Conservation (phyloP, 2,797 vertebrate genomes). For the Takifugu ocellatus region DNA sequence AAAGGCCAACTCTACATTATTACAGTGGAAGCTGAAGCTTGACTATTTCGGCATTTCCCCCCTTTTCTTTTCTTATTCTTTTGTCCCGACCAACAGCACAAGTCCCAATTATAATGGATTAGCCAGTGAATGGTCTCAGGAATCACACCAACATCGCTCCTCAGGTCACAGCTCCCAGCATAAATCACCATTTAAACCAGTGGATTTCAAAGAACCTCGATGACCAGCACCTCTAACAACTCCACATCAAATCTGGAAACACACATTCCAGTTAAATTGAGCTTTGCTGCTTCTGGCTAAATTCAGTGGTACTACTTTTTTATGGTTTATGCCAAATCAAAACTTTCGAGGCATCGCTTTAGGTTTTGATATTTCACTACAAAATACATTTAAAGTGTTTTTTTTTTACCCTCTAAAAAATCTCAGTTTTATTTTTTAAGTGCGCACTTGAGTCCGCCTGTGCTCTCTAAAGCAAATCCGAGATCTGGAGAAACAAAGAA, state of each 20-base stretch:
- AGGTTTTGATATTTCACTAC: too few relatives aligned
- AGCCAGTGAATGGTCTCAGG: slow-evolving; percentile 37
- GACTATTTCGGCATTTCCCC: not conserved
- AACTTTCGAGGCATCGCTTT: too few relatives aligned
- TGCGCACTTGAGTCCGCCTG: too few relatives aligned
- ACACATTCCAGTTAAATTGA: slow-evolving; percentile 53
- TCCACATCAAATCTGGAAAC: slow-evolving; percentile 23
- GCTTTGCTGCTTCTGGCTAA: slow-evolving; percentile 51
- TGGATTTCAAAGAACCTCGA: slow-evolving; percentile 1
- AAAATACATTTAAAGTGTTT: too few relatives aligned
- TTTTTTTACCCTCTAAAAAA: too few relatives aligned
- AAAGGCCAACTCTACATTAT: slow-evolving; percentile 25
- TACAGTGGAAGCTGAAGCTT: slow-evolving; percentile 17
- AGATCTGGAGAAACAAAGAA: not conserved
- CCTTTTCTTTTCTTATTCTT: slow-evolving; percentile 1
- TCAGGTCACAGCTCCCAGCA: slow-evolving; percentile 49
- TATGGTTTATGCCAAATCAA: too few relatives aligned
- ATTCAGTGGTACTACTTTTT: too few relatives aligned
- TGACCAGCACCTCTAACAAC: too few relatives aligned
- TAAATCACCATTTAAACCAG: slow-evolving; percentile 52
- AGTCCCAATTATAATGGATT: slow-evolving; percentile 62
- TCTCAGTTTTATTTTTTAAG: too few relatives aligned
- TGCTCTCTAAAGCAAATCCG: not conserved
- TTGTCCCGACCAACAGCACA: slow-evolving; percentile 40
- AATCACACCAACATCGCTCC: slow-evolving; percentile 50